Evolutionary conservation across 2,888 invertebrate genomes (phyloP), one percentile per base, ranked within the genome.

Genomic region (Cheilosia pagana): DNA sequence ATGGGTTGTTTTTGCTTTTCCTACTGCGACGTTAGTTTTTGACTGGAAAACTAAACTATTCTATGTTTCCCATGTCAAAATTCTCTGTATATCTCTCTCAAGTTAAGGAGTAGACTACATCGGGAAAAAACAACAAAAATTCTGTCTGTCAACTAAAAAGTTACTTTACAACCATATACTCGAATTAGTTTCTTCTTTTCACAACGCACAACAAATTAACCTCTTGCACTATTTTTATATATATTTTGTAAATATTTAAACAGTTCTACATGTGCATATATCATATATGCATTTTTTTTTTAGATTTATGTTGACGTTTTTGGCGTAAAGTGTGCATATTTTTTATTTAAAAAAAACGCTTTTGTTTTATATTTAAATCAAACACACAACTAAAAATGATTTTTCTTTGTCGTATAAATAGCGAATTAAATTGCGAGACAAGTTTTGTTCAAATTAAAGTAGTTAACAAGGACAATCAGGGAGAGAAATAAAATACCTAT

Each of bases 391-490:
- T 12, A 12, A 35, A 3, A 12, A 35, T 3, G 0, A 12, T 35
- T 35, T 35, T 35, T 35, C 35, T 35, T 35, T 35, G 12, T 16
- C n/a, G 7, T 43, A n/a, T 6, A n/a, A 43, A 7, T 6, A 50
- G 55, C 12, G 19, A 55, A 62, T 53, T 19, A 14, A 16, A 55
- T 41, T 25, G 12, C 19, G 45, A 45, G 12, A 52, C 23, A 52
- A 16, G 35, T 50, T 70, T 50, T 53, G 43, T 53, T 31, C 6
- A 21, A 48, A 74, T 45, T 19, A 68, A 67, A 72, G 72, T 68
- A 72, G 72, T 68, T 78, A 82, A 72, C 78, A 67, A 72, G 72
- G 78, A 82, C 82, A 82, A 82, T 82, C 78, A 82, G 67, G 82
- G 41, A 78, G 78, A 62, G 52, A 55, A 72, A 41, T 14, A 62